Conservation (phyloP, 2,113 vertebrate genomes). For the Hoplias malabaricus region DNA sequence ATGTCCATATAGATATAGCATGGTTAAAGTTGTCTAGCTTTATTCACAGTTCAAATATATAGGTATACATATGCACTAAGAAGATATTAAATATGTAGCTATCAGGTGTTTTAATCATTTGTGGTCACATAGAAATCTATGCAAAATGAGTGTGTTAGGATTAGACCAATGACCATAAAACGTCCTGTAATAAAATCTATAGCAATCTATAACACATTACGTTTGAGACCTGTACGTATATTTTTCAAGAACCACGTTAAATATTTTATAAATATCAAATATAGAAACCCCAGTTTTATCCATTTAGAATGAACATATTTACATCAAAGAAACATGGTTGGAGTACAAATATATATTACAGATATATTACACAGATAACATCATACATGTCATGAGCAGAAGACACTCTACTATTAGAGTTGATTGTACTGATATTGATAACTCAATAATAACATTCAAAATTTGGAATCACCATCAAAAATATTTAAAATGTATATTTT, state of each 20-base stretch:
- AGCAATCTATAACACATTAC: background rate
- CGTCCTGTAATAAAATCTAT: background rate
- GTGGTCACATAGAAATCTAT: background rate
- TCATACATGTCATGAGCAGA: background rate
- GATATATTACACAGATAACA: background rate
- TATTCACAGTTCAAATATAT: background rate
- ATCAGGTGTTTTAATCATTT: background rate
- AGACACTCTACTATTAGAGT: background rate
- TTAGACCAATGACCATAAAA: background rate
- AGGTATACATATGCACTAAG: too few species aligned
- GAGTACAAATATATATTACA: constrained; percentile 9
- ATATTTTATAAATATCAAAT: background rate
- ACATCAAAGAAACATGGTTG: background rate
- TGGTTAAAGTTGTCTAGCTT: background rate
- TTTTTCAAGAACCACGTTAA: background rate
- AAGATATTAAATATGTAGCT: background rate
- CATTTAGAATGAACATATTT: constrained; percentile 10
- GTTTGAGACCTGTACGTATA: background rate
- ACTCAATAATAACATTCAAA: too few species aligned
- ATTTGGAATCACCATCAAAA: too few species aligned
- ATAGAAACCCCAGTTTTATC: background rate
- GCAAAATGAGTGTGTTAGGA: background rate
- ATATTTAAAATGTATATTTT: background rate
- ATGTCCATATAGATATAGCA: background rate
- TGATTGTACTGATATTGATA: background rate